Evolutionary conservation across 92 coral and sea anemone species (phyloP).

Genomic region (Umimayanthus chanpuru): DNA sequence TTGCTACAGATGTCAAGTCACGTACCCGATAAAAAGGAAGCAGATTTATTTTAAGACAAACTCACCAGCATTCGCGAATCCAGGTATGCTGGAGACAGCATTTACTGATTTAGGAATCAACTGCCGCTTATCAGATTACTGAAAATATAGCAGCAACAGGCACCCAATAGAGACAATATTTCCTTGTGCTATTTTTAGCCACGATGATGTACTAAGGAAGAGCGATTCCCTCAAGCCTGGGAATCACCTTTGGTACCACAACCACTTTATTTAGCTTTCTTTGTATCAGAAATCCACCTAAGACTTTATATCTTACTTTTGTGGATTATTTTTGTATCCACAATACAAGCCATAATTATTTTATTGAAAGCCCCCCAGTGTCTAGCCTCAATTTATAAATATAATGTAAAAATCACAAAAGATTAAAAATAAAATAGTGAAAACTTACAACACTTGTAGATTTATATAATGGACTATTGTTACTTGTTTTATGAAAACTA

Average conservation of each 20-base stretch:
- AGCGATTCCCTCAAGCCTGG: not conserved
- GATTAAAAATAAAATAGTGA: not conserved
- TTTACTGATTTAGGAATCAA: not conserved
- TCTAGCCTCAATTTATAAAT: not conserved
- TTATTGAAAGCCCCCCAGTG: not conserved
- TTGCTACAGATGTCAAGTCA: not conserved
- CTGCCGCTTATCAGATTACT: not conserved
- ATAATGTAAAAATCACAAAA: not conserved
- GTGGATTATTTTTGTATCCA: not conserved
- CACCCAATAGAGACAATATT: not conserved
- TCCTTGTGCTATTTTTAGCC: constrained; percentile 24
- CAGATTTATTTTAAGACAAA: not conserved
- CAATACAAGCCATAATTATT: not conserved
- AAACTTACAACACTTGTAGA: not conserved
- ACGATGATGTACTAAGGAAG: not conserved
- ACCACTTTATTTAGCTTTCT: not conserved
- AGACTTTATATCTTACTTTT: too few relatives aligned
- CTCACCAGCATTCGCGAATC: too few relatives aligned
- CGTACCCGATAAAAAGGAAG: not conserved
- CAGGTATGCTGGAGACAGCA: not conserved
- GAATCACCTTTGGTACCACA: not conserved
- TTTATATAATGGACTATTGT: too few relatives aligned
- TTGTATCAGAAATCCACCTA: not conserved
- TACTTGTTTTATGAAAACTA: too few relatives aligned
- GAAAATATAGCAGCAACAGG: not conserved